Evolutionary conservation across 2,888 invertebrate genomes (phyloP), one percentile per base, ranked within the genome.

Genomic region (Entomobrya multifasciata): DNA sequence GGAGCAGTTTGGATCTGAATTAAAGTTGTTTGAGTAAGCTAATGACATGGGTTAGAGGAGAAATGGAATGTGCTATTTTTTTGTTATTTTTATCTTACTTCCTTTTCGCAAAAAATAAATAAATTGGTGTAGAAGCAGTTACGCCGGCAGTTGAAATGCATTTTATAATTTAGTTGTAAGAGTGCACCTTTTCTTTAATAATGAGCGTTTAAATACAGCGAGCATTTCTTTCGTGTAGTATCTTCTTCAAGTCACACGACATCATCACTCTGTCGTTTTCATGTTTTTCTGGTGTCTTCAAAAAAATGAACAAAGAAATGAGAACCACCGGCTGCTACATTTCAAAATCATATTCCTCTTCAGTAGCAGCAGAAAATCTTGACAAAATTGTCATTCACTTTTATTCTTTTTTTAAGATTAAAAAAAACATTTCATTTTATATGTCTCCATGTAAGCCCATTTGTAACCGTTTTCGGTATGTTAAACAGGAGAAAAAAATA

Each of bases 401-500:
- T 49, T 44, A 70, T 70, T 70, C 44, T 11, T 3, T 49, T n/a
- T 11, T 44, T 15, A 70, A 70, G 20, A 47, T n/a, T 15, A 70
- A 47, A 8, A 36, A 70, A 49, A 27, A 70, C 44, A 25, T 41
- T 47, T 5, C 70, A 49, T 70, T 70, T 70, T 70, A 47, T 70
- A 70, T 22, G 36, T 47, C 44, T 25, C 10, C 49, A 27, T 72
- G 60, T 72, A 55, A 57, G 60, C 47, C 82, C 82, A 82, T 74
- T 82, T 82, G 82, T 82, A 72, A 82, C 82, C 82, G 72, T 82
- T 82, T 62, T 79, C 79, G 65, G 79, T 65, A 79, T 77, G 77
- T 60, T 44, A 20, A 15, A 27, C 36, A 65, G 5, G 10, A 62
- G 30, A 30, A 62, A 27, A 49, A 74, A 22, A n/a, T 36, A 36